phyloP scores from a whole-genome alignment of 2,888 invertebrate species.

The Phaedon cochleariae region DNA sequence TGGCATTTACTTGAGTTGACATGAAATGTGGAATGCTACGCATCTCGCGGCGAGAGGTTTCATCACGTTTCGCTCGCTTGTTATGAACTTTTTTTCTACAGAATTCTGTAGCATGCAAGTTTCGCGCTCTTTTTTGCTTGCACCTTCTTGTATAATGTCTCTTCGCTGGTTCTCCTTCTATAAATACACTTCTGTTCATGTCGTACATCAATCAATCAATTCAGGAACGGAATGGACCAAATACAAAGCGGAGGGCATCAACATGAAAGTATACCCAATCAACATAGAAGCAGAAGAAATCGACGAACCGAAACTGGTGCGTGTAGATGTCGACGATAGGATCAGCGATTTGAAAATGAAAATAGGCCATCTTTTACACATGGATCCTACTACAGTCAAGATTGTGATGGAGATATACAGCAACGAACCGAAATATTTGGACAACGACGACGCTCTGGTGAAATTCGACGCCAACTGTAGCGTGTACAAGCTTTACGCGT shows the following conservation, averaged over 20 bases:
- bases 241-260: constrained; percentile 70
- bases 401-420: constrained; percentile 54
- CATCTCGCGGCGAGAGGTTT: too few species aligned
- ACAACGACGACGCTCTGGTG: constrained; percentile 59
- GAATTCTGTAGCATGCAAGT: too few species aligned
- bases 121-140: too few species aligned
- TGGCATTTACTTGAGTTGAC: too few species aligned
- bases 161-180: too few species aligned
- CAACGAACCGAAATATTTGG: constrained; percentile 56
- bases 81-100: too few species aligned
- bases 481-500: constrained; percentile 65
- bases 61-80: too few species aligned
- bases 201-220: too few species aligned
- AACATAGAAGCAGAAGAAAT: constrained; percentile 69
- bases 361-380: constrained; percentile 63
- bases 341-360: constrained; percentile 68
- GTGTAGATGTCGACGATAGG: constrained; percentile 68
- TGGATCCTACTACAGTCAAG: constrained; percentile 60
- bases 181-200: too few species aligned
- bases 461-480: constrained; percentile 57
- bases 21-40: too few species aligned
- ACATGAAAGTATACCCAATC: constrained; percentile 70
- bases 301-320: constrained; percentile 69
- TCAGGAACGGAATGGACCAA: constrained; percentile 65
- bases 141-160: too few species aligned